Percentiles rank a stretch among this genome's conserved stretches.
These are phyloP conservation scores for Melozone crissalis DNA, from an alignment of 2,113 vertebrate genomes.

Conservation along the genomic window DNA sequence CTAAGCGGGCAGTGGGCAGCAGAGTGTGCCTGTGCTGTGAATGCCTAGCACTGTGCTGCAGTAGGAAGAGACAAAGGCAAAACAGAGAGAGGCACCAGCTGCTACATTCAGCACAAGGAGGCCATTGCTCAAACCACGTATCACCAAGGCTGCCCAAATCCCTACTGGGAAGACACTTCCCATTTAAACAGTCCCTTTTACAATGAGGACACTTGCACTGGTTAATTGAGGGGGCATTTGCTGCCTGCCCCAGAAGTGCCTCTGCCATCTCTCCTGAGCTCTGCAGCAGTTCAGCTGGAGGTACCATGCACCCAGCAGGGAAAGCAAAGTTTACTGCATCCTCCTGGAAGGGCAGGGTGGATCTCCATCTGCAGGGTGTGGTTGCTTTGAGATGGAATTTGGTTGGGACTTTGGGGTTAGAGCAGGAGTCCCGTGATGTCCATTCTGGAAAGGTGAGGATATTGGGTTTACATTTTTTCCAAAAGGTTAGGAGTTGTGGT, in stretches of 20 bases:
- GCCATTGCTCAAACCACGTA: background rate
- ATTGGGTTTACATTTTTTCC: slow-evolving; percentile 16
- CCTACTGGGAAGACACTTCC: background rate
- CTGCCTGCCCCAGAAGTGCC: background rate
- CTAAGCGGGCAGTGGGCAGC: background rate
- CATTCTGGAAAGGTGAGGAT: slow-evolving; percentile 13
- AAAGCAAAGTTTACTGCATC: slow-evolving; percentile 14
- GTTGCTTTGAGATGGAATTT: slow-evolving; percentile 33
- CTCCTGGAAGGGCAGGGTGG: slow-evolving; percentile 21
- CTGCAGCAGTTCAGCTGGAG: background rate
- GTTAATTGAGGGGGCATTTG: background rate
- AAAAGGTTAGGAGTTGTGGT: slow-evolving; percentile 17
- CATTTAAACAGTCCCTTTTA: background rate
- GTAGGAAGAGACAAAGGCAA: background rate
- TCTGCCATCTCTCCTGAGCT: background rate
- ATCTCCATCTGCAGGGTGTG: slow-evolving; percentile 27
- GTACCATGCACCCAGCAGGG: background rate
- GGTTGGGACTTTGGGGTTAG: background rate
- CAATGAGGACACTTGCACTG: background rate
- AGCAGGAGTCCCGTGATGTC: background rate
- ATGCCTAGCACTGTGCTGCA: background rate
- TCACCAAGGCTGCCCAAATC: background rate
- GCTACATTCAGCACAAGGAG: background rate
- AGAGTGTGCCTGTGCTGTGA: background rate
- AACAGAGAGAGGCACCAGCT: background rate